Evolutionary conservation across 2,113 vertebrate species (phyloP).

Genomic region (Vimba vimba): DNA sequence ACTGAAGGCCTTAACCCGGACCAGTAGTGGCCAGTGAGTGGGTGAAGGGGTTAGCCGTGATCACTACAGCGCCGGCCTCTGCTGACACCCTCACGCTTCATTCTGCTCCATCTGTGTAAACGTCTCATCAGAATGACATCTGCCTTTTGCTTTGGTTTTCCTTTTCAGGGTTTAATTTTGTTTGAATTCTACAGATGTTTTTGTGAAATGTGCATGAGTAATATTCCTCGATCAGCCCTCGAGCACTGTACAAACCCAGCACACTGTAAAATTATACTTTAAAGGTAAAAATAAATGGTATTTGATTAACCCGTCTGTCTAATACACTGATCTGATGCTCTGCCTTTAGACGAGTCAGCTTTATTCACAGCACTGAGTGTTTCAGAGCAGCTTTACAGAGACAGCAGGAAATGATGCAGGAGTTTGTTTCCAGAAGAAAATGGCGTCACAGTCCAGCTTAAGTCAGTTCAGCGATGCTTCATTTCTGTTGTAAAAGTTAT

Average conservation of each 20-base stretch:
- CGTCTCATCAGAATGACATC: constrained; percentile 42
- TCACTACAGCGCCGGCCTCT: constrained; percentile 45
- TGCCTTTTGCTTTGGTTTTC: constrained; percentile 43
- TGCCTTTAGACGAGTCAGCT: no score
- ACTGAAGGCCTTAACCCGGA: neutral
- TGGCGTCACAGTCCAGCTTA: no score
- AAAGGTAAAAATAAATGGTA: constrained; percentile 52
- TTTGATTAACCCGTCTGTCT: constrained; percentile 47
- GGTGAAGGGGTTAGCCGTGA: neutral
- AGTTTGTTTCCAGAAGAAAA: no score
- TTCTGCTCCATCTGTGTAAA: constrained; percentile 33
- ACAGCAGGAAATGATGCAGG: no score
- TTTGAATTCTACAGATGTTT: constrained; percentile 47
- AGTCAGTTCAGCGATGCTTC: no score
- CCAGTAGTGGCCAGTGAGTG: no score
- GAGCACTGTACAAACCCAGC: constrained; percentile 62
- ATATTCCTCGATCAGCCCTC: constrained; percentile 57
- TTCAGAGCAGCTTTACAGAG: no score
- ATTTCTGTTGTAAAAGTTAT: no score
- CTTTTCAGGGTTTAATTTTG: constrained; percentile 31
- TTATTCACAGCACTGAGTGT: no score
- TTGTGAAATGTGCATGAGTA: constrained; percentile 60
- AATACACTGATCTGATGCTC: neutral
- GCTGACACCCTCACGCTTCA: constrained; percentile 30
- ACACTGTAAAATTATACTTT: constrained; percentile 62